These are phyloP conservation scores for Listronotus bonariensis DNA, from an alignment of 1,140 invertebrate species.

Conservation along the genomic window DNA sequence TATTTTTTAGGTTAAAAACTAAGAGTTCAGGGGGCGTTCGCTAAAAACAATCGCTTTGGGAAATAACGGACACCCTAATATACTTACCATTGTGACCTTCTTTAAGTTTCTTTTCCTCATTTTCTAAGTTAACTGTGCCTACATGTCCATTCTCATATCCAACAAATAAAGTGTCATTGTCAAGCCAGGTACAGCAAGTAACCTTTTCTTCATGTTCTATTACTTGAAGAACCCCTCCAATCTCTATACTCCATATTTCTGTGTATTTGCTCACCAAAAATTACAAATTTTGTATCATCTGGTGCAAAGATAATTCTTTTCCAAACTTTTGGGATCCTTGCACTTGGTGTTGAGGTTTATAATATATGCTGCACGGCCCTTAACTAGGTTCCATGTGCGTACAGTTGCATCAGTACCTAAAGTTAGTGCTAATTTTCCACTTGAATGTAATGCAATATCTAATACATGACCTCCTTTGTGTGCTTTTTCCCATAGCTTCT, in stretches of 20 bases:
- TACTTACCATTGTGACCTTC: conserved; percentile 61
- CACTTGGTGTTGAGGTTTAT: conserved; percentile 77
- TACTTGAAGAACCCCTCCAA: conserved; percentile 67
- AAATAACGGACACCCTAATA: no score
- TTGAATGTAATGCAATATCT: conserved; percentile 80
- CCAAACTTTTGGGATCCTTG: conserved; percentile 59
- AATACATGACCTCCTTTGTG: conserved; percentile 72
- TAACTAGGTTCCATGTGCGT: conserved; percentile 92
- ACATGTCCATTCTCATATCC: conserved; percentile 76
- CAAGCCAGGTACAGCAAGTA: conserved; percentile 66
- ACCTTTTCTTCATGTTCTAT: conserved; percentile 66
- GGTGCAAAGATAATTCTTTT: conserved; percentile 68
- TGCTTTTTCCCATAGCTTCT: conserved; percentile 75
- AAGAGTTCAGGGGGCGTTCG: no score
- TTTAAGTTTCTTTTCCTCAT: conserved; percentile 57
- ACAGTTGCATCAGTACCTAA: conserved; percentile 83
- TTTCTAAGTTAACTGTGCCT: conserved; percentile 45
- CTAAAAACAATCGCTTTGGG: no score
- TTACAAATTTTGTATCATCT: conserved; percentile 71
- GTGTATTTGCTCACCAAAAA: conserved; percentile 71
- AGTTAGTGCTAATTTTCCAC: conserved; percentile 85
- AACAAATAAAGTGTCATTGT: conserved; percentile 66
- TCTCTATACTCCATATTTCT: conserved; percentile 77
- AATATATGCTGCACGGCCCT: conserved; percentile 85
- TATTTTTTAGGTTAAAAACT: no score